Evolutionary conservation across 2,113 vertebrate species (phyloP).

Genomic region (Clupea harengus): DNA sequence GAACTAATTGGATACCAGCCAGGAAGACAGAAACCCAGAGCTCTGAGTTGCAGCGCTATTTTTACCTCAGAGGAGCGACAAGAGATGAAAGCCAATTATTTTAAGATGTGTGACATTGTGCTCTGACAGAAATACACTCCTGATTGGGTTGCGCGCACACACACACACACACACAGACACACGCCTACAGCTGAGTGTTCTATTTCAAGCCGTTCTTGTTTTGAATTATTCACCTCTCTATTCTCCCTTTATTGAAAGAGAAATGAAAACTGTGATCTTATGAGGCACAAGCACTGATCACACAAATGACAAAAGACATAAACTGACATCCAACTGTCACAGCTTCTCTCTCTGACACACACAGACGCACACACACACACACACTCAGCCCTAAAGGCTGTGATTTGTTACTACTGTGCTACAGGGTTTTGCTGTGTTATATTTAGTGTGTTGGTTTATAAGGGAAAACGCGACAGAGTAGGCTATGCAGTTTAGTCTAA

Average conservation of each 20-base stretch:
- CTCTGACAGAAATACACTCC: not conserved
- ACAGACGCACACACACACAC: not conserved
- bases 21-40: not conserved
- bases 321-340: not conserved
- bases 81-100: constrained; percentile 3
- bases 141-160: not conserved
- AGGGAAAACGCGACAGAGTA: not conserved
- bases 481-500: not conserved
- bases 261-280: not conserved
- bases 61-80: not conserved
- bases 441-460: not conserved
- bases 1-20: not conserved
- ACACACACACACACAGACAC: not conserved
- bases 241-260: not conserved
- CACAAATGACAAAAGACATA: not conserved
- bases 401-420: not conserved
- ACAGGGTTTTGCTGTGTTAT: not conserved
- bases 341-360: not conserved
- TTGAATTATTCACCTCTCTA: not conserved
- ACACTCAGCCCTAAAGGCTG: not conserved
- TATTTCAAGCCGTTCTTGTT: not conserved
- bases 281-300: not conserved
- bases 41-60: not conserved
- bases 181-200: not conserved
- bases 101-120: not conserved